Evolutionary conservation across 2,888 invertebrate species (phyloP), one percentile per base, ranked within the genome.

Genomic region (Drosophila kuntzei): DNA sequence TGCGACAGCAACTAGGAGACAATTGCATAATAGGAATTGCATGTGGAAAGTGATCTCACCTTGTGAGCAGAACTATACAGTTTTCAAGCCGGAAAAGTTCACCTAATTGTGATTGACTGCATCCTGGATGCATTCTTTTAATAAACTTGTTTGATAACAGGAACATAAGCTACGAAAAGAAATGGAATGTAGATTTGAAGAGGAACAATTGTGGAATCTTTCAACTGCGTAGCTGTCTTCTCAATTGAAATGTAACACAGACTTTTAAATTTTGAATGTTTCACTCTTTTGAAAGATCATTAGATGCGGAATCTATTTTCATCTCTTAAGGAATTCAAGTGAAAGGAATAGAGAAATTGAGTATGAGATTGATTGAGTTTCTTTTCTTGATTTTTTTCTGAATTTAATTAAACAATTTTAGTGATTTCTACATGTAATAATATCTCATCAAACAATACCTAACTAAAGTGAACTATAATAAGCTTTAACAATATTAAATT

Each of bases 11-110:
- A 47, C 54, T 69, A 64, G 66, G 55, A 71, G 67, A 66, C 77
- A 88, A 82, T 86, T 88, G 87, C 78, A 85, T 71, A 86, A 77
- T 69, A 43, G 20, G 44, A 86, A 74, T 67, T 41, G 27, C 47
- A 43, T 41, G 34, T 44, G 72, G 65, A 60, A 68, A 55, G 50
- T 62, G 67, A 77, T 73, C 77, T 68, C 87, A 86, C 69, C 85
- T 71, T 66, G 67, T 47, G 20, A 43, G 61, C 54, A 37, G 46
- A 57, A 71, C 63, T 55, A 66, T 51, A 79, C 73, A 73, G 62
- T 79, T 73, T 37, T 47, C 14, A 5, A 59, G 61, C 27, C 69
- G 74, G 74, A 78, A 72, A 63, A 72, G 22, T 69, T 14, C 63
- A 55, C 41, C 57, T 76, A 74, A 86, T 82, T 79, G 79, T 73